A percentile compares a stretch with the other conserved stretches of the same genome.
phyloP scores from a whole-genome alignment of 2,888 invertebrate genomes.

The Agonopterix alstromeriana region DNA sequence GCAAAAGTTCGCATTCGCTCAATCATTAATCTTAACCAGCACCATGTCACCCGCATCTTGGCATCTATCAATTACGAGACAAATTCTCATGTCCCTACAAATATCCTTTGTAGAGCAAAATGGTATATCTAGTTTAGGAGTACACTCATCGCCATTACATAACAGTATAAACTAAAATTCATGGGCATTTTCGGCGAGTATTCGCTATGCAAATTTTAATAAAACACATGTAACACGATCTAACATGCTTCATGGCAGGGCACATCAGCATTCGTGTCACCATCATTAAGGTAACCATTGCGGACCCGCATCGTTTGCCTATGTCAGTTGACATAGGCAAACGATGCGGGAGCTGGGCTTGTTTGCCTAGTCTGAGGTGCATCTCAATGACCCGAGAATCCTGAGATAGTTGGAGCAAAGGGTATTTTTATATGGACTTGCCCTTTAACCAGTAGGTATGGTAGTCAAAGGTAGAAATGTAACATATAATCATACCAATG shows the following conservation, averaged over 20 bases:
- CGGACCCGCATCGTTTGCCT: slow-evolving; percentile 52
- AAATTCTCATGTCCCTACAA: slow-evolving; percentile 3
- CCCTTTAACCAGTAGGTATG: no score
- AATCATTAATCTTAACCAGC: slow-evolving; percentile 24
- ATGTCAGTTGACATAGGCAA: no score
- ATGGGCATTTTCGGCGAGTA: slow-evolving; percentile 1
- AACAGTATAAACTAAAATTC: background rate
- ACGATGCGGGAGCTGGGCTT: slow-evolving; percentile 34
- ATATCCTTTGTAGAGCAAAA: background rate
- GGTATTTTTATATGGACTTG: no score
- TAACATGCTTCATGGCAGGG: background rate
- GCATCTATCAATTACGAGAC: slow-evolving; percentile 8
- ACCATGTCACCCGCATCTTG: slow-evolving; percentile 25
- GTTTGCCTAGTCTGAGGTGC: slow-evolving; percentile 46
- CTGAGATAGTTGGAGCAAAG: no score
- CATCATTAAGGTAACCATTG: slow-evolving; percentile 28
- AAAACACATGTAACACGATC: background rate
- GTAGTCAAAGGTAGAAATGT: no score
- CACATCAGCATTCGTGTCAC: slow-evolving; percentile 20
- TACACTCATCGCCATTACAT: background rate
- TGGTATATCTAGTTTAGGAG: background rate
- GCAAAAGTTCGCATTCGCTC: slow-evolving; percentile 9
- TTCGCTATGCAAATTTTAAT: background rate
- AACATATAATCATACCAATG: no score
- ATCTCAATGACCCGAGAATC: slow-evolving; percentile 27